These are phyloP conservation scores for Phyllopteryx taeniolatus DNA, from an alignment of 2,113 vertebrate genomes.

Conservation along the genomic window DNA sequence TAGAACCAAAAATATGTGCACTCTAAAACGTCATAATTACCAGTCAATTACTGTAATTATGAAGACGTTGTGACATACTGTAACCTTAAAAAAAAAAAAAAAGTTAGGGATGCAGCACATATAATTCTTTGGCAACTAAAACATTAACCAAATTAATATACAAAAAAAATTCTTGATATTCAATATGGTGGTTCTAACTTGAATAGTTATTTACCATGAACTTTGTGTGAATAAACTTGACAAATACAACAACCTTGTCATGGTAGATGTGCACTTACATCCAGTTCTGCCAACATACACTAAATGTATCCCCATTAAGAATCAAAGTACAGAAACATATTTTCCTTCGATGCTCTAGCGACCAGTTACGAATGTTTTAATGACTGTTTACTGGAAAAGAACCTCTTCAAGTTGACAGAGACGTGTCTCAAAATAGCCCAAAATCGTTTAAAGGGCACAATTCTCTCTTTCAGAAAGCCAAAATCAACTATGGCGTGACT, in stretches of 20 bases:
- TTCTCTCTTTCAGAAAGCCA: slow-evolving; percentile 33
- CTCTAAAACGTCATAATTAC: no score
- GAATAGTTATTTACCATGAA: background rate
- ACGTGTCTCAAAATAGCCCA: slow-evolving; percentile 10
- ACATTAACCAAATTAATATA: background rate
- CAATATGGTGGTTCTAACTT: background rate
- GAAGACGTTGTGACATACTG: no score
- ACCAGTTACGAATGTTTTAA: slow-evolving; percentile 30
- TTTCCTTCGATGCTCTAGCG: background rate
- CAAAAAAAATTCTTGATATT: background rate
- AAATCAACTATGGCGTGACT: slow-evolving; percentile 42
- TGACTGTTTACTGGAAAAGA: slow-evolving; percentile 44
- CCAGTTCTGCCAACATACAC: no score
- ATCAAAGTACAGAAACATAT: background rate
- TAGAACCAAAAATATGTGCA: no score
- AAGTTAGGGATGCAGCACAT: no score
- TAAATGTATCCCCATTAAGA: background rate
- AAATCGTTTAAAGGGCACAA: slow-evolving; percentile 29
- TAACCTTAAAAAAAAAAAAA: background rate
- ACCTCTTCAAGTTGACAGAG: slow-evolving; percentile 24
- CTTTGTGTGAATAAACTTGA: background rate
- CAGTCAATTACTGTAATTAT: no score
- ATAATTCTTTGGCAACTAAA: background rate
- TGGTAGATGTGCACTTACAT: background rate
- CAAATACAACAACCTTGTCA: background rate